Percentiles rank a stretch among this genome's conserved stretches.
Evolutionary conservation across 1,140 invertebrate species (phyloP).

Genomic region (Dendrolimus kikuchii): DNA sequence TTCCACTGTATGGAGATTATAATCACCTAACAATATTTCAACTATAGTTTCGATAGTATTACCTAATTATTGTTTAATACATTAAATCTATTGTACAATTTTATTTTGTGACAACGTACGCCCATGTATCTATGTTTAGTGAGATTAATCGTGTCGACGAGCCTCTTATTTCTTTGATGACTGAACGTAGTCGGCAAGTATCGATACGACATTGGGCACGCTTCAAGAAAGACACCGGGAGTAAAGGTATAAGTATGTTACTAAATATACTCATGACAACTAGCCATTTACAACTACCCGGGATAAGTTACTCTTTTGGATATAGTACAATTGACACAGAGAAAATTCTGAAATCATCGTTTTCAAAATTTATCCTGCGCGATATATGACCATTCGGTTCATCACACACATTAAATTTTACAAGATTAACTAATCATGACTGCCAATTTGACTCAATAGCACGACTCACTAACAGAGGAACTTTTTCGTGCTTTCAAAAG

Average conservation of each 20-base stretch:
- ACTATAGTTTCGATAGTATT: conserved; percentile 28
- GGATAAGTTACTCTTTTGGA: too few relatives aligned
- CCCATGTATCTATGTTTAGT: conserved; percentile 20
- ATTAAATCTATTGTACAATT: conserved; percentile 38
- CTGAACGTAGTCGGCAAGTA: conserved; percentile 40
- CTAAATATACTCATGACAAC: conserved; percentile 17
- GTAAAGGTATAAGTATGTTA: conserved; percentile 6
- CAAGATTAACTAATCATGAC: conserved; percentile 22
- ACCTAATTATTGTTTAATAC: conserved; percentile 56
- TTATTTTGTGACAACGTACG: conserved; percentile 40
- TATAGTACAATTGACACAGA: too few relatives aligned
- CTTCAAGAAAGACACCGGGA: conserved; percentile 44
- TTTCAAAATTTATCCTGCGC: too few relatives aligned
- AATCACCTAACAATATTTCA: conserved; percentile 25
- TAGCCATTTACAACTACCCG: too few relatives aligned
- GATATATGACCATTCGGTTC: not conserved
- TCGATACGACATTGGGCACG: conserved; percentile 14
- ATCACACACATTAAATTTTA: conserved; percentile 17
- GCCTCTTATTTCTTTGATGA: conserved; percentile 28
- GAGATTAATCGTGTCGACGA: conserved; percentile 29
- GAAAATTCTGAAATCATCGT: too few relatives aligned
- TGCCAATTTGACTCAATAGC: conserved; percentile 47
- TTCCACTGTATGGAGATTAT: conserved; percentile 18
- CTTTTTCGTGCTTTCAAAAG: conserved; percentile 65
- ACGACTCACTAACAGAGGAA: conserved; percentile 66